Conservation (phyloP, 2,113 vertebrate genomes). For the Empidonax traillii region DNA sequence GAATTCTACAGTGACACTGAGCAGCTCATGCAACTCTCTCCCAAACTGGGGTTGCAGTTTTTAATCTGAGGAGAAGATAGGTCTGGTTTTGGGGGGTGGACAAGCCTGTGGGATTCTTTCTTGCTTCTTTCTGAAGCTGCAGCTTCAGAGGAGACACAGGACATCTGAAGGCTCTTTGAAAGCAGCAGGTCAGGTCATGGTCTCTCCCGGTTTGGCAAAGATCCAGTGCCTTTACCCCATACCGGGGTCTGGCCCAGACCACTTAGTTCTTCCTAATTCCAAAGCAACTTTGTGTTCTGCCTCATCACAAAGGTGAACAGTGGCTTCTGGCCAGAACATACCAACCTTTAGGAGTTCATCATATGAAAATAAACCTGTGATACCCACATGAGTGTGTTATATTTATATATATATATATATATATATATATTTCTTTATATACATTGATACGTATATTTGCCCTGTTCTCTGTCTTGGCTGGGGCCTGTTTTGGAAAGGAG, state of each 20-base stretch:
- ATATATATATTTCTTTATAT: not conserved
- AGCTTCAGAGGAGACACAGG: not conserved
- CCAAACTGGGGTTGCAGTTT: not conserved
- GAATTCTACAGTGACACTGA: accelerated
- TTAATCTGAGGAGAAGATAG: not conserved
- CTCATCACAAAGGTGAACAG: not conserved
- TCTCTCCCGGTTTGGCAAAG: not conserved
- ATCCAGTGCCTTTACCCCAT: not conserved
- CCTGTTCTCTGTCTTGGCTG: not conserved
- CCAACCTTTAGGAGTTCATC: not conserved
- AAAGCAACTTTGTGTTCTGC: not conserved
- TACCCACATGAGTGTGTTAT: not conserved
- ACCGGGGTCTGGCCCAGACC: not conserved
- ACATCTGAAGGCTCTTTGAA: not conserved
- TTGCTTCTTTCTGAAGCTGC: not conserved
- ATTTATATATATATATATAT: not conserved
- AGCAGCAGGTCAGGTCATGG: not conserved
- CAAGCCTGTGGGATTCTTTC: accelerated
- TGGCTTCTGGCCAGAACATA: not conserved
- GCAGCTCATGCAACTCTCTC: not conserved
- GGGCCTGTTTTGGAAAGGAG: slow-evolving; percentile 42
- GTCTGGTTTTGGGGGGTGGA: not conserved
- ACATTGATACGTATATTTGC: not conserved
- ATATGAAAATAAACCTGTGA: not conserved
- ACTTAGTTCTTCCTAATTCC: not conserved